Conservation (phyloP, 1,140 invertebrate genomes). For the Drosophila mauritiana region DNA sequence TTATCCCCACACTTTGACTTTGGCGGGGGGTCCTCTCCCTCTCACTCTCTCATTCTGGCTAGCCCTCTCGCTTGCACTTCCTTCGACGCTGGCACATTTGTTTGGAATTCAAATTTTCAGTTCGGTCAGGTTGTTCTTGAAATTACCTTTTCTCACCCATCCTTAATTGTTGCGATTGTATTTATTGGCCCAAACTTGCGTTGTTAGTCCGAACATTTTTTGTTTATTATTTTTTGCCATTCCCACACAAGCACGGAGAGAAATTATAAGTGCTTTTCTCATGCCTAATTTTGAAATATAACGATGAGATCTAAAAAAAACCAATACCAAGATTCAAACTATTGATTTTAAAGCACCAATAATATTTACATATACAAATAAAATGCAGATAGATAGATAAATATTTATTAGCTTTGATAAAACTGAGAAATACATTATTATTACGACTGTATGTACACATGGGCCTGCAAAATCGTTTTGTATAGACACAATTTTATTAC, state of each 20-base stretch:
- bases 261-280: neutral
- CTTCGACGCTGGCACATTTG: slow-evolving; percentile 20
- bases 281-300: neutral
- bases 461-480: slow-evolving; percentile 31
- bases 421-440: neutral
- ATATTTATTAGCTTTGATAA: neutral
- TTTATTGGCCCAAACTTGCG: slow-evolving; percentile 35
- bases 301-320: too few relatives aligned
- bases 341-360: neutral
- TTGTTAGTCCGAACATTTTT: slow-evolving; percentile 18
- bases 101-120: slow-evolving; percentile 46
- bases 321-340: neutral
- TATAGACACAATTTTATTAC: slow-evolving; percentile 74
- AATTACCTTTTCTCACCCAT: slow-evolving; percentile 71
- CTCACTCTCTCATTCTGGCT: neutral
- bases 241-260: slow-evolving; percentile 14
- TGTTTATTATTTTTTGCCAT: slow-evolving; percentile 35
- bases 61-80: slow-evolving; percentile 13
- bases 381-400: too few relatives aligned
- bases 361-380: neutral
- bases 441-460: slow-evolving; percentile 21
- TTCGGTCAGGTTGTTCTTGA: slow-evolving; percentile 57
- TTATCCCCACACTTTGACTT: slow-evolving; percentile 55
- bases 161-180: slow-evolving; percentile 53
- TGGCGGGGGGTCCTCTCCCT: slow-evolving; percentile 60